Evolutionary conservation across 2,113 vertebrate species (phyloP), one percentile per base, ranked within the genome.

Genomic region (Lamprologus sp.): DNA sequence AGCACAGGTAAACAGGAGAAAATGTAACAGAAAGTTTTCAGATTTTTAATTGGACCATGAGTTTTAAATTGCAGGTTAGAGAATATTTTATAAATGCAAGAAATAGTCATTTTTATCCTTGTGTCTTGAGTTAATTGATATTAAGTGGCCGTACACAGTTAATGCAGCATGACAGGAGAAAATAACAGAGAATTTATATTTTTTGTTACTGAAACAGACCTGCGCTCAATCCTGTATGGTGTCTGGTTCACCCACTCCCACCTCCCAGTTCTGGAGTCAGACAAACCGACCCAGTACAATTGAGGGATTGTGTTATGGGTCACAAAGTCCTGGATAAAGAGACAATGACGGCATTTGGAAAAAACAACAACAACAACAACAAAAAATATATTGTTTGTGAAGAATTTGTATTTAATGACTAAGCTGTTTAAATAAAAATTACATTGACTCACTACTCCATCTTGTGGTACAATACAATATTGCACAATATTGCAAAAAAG

Each of bases 231-330:
- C 1, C 2, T 79, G 56, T 91, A 49, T 3, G 84, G 87, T 1
- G 65, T 91, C 26, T 33, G 65, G 79, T 89, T 89, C 21, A 91
- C 79, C 90, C 90, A 91, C 82, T 91, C 90, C 90, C 90, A 91
- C 68, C 4, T 63, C 14, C 90, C 87, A 1, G 82, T 88, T 28
- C 87, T 82, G 23, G 33, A 26, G 5, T 89, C 56, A 17, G 82
- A 58, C 54, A 91, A 47, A 17, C 90, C 90, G 1, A 89, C 10
- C 90, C 90, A 91, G 84, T 21, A 87, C 0, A 8, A 4, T 0
- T 10, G 1, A 40, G 8, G 5, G 5, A 14, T 6, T 1, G 55
- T 2, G 0, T 3, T 35, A 2, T 0, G 11, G 51, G 79, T 87
- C 84, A 89, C 82, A 83, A 85, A 91, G 49, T 89, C 68, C 87